phyloP scores from a whole-genome alignment of 2,888 invertebrate genomes.

The Spilarctia lutea region DNA sequence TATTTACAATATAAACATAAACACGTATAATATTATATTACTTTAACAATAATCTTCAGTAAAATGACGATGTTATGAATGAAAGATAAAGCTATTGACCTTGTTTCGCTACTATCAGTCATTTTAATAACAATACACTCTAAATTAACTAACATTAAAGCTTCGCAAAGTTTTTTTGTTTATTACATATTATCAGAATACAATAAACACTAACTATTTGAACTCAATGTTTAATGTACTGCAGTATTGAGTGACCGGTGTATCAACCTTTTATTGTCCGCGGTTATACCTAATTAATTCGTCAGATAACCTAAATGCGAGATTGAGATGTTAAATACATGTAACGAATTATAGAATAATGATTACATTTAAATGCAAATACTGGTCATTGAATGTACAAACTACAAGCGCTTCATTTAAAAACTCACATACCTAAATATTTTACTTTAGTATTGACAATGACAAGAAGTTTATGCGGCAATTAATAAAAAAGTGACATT shows the following conservation, averaged over 20 bases:
- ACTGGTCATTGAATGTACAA: not conserved
- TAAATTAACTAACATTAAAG: slow-evolving; percentile 19
- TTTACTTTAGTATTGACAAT: not conserved
- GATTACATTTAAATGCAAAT: not conserved
- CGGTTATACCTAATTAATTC: not conserved
- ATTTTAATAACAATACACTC: slow-evolving; percentile 28
- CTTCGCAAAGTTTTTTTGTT: slow-evolving; percentile 6
- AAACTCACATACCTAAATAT: not conserved
- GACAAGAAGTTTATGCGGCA: not conserved
- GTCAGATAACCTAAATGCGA: slow-evolving; percentile 4
- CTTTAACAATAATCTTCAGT: slow-evolving; percentile 51
- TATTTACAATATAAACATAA: slow-evolving; percentile 22
- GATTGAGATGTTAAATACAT: not conserved
- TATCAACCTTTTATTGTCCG: not conserved
- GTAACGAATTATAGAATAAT: not conserved
- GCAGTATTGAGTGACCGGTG: not conserved
- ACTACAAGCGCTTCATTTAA: not conserved
- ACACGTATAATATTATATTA: slow-evolving; percentile 1
- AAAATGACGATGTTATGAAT: slow-evolving; percentile 61
- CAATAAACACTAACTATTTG: not conserved
- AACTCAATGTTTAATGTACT: not conserved
- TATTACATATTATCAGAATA: slow-evolving; percentile 1
- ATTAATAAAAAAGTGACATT: not conserved
- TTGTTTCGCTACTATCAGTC: slow-evolving; percentile 47
- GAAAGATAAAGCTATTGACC: slow-evolving; percentile 64